phyloP scores from a whole-genome alignment of 2,888 invertebrate genomes.

The Galerucella nymphaeae region DNA sequence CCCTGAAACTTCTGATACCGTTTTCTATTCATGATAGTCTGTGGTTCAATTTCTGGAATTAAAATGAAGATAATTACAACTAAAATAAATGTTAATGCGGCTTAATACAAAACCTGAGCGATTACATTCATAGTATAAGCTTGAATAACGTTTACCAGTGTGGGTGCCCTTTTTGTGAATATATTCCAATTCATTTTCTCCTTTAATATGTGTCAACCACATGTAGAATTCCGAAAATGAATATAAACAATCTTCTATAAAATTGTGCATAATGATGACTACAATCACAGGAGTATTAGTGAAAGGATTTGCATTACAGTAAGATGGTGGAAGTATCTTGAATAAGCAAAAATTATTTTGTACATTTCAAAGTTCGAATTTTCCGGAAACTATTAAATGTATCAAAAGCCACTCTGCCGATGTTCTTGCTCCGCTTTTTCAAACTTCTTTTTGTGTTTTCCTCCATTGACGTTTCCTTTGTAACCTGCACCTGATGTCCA shows the following conservation, averaged over 20 bases:
- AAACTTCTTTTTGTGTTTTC: no score
- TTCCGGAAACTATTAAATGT: no score
- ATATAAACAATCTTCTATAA: slow-evolving; percentile 13
- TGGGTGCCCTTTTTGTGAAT: slow-evolving; percentile 1
- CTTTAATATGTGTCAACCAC: slow-evolving; percentile 15
- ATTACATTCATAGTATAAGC: slow-evolving; percentile 13
- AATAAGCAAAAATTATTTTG: no score
- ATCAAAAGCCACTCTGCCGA: no score
- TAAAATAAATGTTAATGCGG: no score
- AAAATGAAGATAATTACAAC: slow-evolving; percentile 8
- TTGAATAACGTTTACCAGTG: neutral
- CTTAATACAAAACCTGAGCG: slow-evolving; percentile 13
- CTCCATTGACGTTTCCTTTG: no score
- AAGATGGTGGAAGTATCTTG: no score
- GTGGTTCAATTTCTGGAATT: slow-evolving; percentile 7
- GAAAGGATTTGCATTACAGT: no score
- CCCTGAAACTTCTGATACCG: slow-evolving; percentile 7
- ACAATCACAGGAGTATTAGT: no score
- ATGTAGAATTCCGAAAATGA: slow-evolving; percentile 12
- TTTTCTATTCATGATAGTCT: slow-evolving; percentile 13
- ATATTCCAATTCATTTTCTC: slow-evolving; percentile 15
- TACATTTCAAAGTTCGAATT: no score
- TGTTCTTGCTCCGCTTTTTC: no score
- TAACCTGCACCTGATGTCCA: no score
- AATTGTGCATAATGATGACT: slow-evolving; percentile 16